Evolutionary conservation across 1,140 invertebrate species (phyloP).

Genomic region (Heliconius himera): DNA sequence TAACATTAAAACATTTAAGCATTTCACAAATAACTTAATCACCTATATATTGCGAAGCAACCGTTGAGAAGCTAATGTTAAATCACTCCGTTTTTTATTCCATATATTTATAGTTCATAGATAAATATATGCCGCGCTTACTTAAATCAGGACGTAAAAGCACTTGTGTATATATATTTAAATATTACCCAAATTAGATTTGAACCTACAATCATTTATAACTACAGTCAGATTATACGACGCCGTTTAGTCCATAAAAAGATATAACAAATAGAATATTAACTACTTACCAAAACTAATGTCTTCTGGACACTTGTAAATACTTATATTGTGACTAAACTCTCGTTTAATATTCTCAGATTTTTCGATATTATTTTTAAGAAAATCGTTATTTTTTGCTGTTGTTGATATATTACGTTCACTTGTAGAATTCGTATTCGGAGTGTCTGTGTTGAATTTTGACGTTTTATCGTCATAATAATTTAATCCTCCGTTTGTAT

Average conservation of each 20-base stretch:
- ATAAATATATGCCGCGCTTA: too few relatives aligned
- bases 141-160: too few relatives aligned
- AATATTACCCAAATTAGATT: neutral
- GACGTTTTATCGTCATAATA: neutral
- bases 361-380: constrained; percentile 19
- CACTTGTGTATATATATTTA: neutral
- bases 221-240: neutral
- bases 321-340: neutral
- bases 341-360: constrained; percentile 12
- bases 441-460: neutral
- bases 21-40: too few relatives aligned
- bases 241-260: neutral
- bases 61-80: neutral
- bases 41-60: too few relatives aligned
- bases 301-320: neutral
- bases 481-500: constrained; percentile 25
- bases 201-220: neutral
- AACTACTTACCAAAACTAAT: neutral
- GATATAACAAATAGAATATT: neutral
- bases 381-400: constrained; percentile 22
- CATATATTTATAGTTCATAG: too few relatives aligned
- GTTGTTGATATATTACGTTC: constrained; percentile 27
- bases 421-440: neutral
- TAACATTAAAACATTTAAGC: too few relatives aligned
- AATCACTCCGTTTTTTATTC: neutral